These are phyloP conservation scores for Nesidiocoris tenuis DNA, from an alignment of 2,888 invertebrate species.

Conservation along the genomic window DNA sequence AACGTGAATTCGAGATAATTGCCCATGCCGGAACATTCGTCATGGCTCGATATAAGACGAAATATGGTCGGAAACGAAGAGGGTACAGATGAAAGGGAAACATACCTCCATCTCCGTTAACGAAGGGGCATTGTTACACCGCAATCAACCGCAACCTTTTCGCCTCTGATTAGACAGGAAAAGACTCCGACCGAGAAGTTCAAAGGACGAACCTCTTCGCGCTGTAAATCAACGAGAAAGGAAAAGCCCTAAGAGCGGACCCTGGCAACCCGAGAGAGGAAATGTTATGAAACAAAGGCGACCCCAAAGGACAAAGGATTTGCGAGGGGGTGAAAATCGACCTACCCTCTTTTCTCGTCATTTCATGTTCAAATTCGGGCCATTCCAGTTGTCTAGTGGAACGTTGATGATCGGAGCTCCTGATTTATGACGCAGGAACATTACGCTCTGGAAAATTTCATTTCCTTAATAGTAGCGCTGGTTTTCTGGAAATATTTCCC, in stretches of 20 bases:
- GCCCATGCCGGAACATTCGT: not conserved
- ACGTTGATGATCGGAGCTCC: too few species aligned
- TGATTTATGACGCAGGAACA: too few species aligned
- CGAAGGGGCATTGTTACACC: constrained; percentile 34
- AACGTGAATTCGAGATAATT: not conserved
- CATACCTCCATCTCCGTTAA: not conserved
- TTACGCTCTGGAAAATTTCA: too few species aligned
- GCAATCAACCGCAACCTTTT: constrained; percentile 36
- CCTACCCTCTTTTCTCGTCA: not conserved
- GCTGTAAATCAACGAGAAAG: not conserved
- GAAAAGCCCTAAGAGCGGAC: not conserved
- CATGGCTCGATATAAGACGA: not conserved
- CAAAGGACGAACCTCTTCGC: not conserved
- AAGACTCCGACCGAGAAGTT: constrained; percentile 1
- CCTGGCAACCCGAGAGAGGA: not conserved
- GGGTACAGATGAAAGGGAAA: not conserved
- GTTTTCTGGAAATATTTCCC: too few species aligned
- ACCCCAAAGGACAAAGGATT: not conserved
- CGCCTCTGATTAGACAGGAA: constrained; percentile 34
- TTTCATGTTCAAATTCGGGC: too few species aligned
- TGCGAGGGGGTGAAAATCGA: not conserved
- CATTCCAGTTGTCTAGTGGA: too few species aligned
- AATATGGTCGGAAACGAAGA: not conserved
- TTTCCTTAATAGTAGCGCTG: too few species aligned
- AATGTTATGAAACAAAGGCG: not conserved